Evolutionary conservation across 1,140 invertebrate species (phyloP).

Genomic region (Cotesia glomerata): DNA sequence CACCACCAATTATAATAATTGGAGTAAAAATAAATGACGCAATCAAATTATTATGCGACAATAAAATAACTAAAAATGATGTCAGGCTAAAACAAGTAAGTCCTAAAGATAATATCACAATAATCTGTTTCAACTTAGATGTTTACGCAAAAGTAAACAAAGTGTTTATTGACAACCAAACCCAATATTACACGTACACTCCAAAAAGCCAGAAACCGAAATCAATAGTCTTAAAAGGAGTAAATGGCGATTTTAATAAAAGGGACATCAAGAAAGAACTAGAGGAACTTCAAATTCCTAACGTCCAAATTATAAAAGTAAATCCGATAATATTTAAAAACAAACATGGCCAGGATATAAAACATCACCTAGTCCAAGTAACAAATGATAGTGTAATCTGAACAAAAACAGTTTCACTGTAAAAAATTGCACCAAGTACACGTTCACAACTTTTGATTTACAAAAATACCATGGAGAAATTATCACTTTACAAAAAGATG

Average conservation of each 20-base stretch:
- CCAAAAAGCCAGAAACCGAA: slow-evolving; percentile 20
- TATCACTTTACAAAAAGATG: no score
- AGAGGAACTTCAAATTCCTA: background rate
- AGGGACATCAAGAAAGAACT: slow-evolving; percentile 15
- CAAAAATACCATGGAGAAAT: no score
- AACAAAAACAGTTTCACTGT: no score
- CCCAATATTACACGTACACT: slow-evolving; percentile 19
- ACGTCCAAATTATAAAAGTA: background rate
- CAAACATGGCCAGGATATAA: background rate
- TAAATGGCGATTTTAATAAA: slow-evolving; percentile 10
- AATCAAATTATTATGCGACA: no score
- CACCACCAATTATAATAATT: no score
- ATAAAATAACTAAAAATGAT: no score
- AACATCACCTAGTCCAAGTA: slow-evolving; percentile 13
- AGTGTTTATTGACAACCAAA: background rate
- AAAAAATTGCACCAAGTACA: no score
- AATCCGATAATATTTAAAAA: background rate
- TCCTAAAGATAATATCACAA: no score
- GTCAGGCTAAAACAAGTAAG: no score
- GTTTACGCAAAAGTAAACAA: background rate
- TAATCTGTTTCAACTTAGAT: no score
- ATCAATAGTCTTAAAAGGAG: slow-evolving; percentile 18
- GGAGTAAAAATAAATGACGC: no score
- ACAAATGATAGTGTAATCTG: background rate
- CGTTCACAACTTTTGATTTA: no score